Conservation (phyloP, 2,797 vertebrate species). For the Tauraco hartlaubi region DNA sequence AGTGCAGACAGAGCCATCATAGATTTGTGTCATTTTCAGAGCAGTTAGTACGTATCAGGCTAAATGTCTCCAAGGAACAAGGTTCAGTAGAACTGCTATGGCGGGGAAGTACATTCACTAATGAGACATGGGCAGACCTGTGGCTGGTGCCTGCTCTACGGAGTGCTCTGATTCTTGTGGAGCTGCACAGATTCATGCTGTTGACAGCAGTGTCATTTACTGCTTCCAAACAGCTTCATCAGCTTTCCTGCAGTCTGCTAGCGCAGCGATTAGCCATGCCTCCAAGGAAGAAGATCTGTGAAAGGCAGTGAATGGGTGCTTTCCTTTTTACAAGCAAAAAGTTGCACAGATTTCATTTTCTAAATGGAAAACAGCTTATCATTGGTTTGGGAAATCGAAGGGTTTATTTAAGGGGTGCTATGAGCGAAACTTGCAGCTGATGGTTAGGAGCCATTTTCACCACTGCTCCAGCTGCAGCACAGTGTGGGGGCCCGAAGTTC, state of each 20-base stretch:
- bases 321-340: not conserved
- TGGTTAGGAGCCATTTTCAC: not conserved
- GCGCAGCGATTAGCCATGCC: not conserved
- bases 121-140: not conserved
- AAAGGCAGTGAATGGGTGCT: not conserved
- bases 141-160: not conserved
- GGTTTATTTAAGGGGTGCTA: not conserved
- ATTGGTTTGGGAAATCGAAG: not conserved
- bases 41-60: not conserved
- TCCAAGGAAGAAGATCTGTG: not conserved
- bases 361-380: not conserved
- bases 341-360: not conserved
- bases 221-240: slow-evolving; percentile 20
- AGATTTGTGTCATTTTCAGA: slow-evolving; percentile 19
- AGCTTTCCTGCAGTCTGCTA: slow-evolving; percentile 7
- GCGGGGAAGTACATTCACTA: not conserved
- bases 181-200: not conserved
- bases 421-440: slow-evolving; percentile 58
- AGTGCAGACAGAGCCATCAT: not conserved
- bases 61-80: not conserved
- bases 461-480: not conserved
- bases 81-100: not conserved
- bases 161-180: not conserved
- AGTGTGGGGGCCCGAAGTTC: not conserved
- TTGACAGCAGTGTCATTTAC: not conserved